Percentiles rank a stretch among this genome's conserved stretches.
Conservation (phyloP, 2,113 vertebrate species). For the Stomatorhinus ivindoensis region DNA sequence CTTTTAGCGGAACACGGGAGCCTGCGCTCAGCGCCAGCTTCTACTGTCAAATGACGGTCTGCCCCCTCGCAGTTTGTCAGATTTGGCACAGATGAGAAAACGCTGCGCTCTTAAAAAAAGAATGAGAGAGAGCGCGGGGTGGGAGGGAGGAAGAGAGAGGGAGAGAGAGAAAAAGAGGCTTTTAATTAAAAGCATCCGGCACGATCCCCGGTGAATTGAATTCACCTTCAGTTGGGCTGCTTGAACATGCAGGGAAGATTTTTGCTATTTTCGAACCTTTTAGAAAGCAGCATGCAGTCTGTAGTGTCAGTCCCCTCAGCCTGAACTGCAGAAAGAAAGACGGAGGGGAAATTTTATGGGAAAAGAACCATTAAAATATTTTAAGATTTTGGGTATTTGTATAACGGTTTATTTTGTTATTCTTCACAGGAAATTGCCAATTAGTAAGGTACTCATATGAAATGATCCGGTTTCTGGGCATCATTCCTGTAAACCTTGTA, state of each 20-base stretch:
- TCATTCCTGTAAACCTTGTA: neutral
- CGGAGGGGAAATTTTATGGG: neutral
- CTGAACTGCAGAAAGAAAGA: neutral
- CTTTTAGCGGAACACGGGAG: neutral
- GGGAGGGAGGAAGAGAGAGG: neutral
- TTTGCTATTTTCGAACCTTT: neutral
- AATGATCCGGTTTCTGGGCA: neutral
- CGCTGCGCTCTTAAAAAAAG: neutral
- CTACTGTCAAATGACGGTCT: neutral
- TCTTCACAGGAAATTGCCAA: neutral
- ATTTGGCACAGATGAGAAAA: neutral
- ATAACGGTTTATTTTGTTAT: neutral
- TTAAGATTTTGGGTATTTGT: neutral
- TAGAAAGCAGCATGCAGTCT: neutral
- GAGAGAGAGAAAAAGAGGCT: neutral
- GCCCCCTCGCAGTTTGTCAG: neutral
- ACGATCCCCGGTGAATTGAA: neutral
- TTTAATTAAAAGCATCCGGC: slow-evolving; percentile 3
- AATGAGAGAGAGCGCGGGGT: neutral
- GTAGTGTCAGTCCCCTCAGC: neutral
- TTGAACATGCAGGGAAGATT: neutral
- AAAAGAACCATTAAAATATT: neutral
- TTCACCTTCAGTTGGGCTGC: neutral
- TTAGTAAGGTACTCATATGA: neutral
- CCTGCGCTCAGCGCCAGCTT: neutral